These are phyloP conservation scores for Archocentrus centrarchus DNA, from an alignment of 2,113 vertebrate species.

Conservation along the genomic window DNA sequence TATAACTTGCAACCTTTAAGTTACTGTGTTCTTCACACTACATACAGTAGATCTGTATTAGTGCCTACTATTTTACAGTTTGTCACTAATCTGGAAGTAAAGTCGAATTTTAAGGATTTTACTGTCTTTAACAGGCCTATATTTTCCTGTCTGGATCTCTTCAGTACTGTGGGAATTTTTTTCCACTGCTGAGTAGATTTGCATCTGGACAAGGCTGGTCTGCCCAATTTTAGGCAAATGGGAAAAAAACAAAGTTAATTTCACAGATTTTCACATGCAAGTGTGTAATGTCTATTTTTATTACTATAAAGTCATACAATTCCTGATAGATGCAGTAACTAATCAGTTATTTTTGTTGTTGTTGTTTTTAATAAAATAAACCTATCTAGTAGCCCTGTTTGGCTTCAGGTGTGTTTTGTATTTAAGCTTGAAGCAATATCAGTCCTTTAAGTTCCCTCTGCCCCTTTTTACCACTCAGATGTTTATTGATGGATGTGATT, in stretches of 20 bases:
- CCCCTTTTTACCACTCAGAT: neutral
- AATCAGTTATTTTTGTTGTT: neutral
- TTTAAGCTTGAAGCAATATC: neutral
- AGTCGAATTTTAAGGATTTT: constrained; percentile 37
- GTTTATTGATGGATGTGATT: constrained; percentile 27
- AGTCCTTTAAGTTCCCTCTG: neutral
- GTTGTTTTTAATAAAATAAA: constrained; percentile 5
- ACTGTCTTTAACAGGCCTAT: constrained; percentile 30
- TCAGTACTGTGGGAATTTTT: constrained; percentile 39
- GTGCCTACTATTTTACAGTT: neutral
- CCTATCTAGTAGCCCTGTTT: neutral
- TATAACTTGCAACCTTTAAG: constrained; percentile 45
- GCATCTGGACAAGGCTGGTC: constrained; percentile 62
- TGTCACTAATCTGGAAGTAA: constrained; percentile 28
- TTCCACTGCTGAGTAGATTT: constrained; percentile 66
- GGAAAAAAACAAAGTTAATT: constrained; percentile 47
- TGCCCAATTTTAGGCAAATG: constrained; percentile 30
- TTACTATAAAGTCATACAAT: neutral
- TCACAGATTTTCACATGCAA: constrained; percentile 39
- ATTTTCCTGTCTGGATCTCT: constrained; percentile 61
- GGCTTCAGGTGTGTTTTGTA: neutral
- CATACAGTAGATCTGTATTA: neutral
- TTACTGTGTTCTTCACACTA: neutral
- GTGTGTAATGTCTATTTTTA: constrained; percentile 21
- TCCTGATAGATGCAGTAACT: neutral